phyloP scores from a whole-genome alignment of 2,113 vertebrate species.

The Murina feae region DNA sequence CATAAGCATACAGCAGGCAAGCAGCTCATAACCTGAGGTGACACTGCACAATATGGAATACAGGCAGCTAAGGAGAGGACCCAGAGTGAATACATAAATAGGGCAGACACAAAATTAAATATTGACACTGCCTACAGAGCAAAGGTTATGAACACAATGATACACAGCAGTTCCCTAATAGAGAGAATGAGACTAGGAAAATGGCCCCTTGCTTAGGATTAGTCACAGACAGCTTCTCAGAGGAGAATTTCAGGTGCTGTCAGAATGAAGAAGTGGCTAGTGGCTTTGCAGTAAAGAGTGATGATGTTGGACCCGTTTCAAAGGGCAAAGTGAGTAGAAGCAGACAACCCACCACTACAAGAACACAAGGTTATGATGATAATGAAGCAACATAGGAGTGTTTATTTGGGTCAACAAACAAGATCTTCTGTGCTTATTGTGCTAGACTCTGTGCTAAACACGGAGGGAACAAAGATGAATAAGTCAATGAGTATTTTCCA shows the following conservation, averaged over 20 bases:
- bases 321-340: background rate
- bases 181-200: background rate
- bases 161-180: constrained; percentile 1
- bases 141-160: constrained; percentile 38
- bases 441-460: background rate
- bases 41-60: background rate
- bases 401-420: background rate
- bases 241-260: background rate
- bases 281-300: background rate
- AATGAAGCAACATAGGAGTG: background rate
- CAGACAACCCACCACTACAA: background rate
- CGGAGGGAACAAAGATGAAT: background rate
- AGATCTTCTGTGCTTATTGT: background rate
- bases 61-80: background rate
- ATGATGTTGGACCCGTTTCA: background rate
- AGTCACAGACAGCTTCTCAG: background rate
- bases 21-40: background rate
- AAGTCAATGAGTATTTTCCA: background rate
- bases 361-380: background rate
- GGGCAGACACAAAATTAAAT: constrained; percentile 33
- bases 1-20: background rate
- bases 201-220: background rate
- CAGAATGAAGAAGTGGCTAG: constrained; percentile 1
- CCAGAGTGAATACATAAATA: background rate
- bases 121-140: constrained; percentile 35